These are phyloP conservation scores for Pundamilia nyererei DNA, from an alignment of 2,113 vertebrate genomes.

Conservation along the genomic window DNA sequence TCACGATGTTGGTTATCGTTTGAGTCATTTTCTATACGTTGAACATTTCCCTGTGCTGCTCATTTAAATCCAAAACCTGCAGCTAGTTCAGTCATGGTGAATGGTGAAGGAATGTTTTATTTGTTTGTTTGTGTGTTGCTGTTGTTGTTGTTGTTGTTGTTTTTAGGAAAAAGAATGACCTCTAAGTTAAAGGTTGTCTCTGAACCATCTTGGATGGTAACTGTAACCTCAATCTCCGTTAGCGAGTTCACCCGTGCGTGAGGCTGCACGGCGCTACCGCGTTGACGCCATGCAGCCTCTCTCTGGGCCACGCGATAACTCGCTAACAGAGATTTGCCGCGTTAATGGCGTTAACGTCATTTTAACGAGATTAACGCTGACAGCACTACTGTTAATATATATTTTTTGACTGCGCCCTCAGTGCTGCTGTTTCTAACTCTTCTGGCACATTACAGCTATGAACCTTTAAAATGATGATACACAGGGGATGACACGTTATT, in stretches of 20 bases:
- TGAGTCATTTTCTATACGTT: not conserved
- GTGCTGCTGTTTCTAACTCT: not conserved
- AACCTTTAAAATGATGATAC: not conserved
- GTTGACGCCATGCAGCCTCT: rapidly evolving
- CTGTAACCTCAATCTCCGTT: rapidly evolving
- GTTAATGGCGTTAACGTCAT: rapidly evolving
- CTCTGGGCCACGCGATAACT: rapidly evolving
- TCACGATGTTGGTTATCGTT: rapidly evolving
- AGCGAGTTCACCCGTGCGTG: rapidly evolving
- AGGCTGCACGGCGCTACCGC: rapidly evolving
- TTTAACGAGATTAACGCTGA: not conserved
- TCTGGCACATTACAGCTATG: not conserved
- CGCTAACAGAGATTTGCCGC: rapidly evolving
- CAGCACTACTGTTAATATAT: rapidly evolving
- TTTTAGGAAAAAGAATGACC: too few relatives aligned
- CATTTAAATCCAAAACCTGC: too few relatives aligned
- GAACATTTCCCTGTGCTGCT: too few relatives aligned
- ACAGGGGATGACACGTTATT: not conserved
- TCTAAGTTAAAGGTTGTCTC: too few relatives aligned
- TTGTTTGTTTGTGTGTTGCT: too few relatives aligned
- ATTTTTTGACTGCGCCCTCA: rapidly evolving
- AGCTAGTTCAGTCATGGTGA: too few relatives aligned
- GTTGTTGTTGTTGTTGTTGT: too few relatives aligned
- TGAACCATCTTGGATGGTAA: too few relatives aligned
- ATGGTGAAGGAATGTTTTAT: too few relatives aligned